Percentiles rank a stretch among this genome's conserved stretches.
These are phyloP conservation scores for Todus mexicanus DNA, from an alignment of 2,797 vertebrate species.

Conservation along the genomic window DNA sequence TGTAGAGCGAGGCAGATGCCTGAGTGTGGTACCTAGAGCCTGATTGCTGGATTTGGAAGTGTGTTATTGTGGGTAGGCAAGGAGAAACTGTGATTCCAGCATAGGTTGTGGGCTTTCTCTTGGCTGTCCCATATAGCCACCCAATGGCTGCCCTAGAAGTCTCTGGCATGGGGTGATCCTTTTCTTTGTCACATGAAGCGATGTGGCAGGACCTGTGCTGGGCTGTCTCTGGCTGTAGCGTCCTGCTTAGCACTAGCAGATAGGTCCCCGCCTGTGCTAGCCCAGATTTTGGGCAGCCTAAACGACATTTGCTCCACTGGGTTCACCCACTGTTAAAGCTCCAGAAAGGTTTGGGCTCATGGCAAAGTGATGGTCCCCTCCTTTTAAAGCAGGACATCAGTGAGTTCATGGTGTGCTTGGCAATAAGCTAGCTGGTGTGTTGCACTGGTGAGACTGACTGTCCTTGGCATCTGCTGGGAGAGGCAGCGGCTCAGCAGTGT, in stretches of 20 bases:
- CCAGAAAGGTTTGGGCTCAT: background rate
- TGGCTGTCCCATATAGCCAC: background rate
- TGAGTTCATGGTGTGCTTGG: background rate
- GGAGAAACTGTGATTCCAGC: background rate
- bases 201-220: background rate
- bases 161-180: background rate
- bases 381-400: background rate
- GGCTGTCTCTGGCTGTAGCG: background rate
- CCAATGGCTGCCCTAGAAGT: background rate
- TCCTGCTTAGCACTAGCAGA: background rate
- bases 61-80: background rate
- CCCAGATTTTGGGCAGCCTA: background rate
- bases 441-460: background rate
- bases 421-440: background rate
- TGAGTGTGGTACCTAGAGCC: rapidly evolving
- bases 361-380: rapidly evolving
- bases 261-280: rapidly evolving
- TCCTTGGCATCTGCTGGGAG: background rate
- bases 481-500: slow-evolving; percentile 1
- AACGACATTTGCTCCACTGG: background rate
- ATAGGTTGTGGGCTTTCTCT: background rate
- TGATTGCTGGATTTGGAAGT: background rate
- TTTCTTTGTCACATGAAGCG: background rate
- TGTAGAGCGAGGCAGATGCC: background rate
- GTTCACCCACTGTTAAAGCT: background rate